A percentile compares a stretch with the other conserved stretches of the same genome.
Evolutionary conservation across 2,113 vertebrate species (phyloP).

Genomic region (Catharus minimus): DNA sequence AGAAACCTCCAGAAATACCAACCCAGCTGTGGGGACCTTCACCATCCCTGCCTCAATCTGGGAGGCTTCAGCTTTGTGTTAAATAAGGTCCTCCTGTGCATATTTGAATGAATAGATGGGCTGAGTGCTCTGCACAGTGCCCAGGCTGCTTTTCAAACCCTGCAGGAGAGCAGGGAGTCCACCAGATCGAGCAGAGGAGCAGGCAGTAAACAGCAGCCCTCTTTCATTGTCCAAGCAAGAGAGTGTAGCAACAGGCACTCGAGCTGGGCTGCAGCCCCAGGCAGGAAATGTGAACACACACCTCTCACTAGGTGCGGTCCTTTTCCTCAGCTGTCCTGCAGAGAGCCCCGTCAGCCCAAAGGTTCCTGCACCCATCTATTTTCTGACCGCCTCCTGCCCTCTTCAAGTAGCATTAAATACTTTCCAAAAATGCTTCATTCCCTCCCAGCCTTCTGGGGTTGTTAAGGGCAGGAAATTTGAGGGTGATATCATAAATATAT

Average conservation of each 20-base stretch:
- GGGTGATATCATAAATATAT: slow-evolving; percentile 56
- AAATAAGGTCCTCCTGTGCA: not conserved
- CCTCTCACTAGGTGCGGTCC: not conserved
- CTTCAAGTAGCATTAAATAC: slow-evolving; percentile 6
- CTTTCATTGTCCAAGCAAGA: not conserved
- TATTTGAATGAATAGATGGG: not conserved
- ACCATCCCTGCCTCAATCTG: not conserved
- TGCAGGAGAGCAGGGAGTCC: not conserved
- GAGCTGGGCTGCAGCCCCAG: not conserved
- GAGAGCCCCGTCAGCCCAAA: not conserved
- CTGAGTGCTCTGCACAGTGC: not conserved
- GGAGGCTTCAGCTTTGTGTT: rapidly evolving
- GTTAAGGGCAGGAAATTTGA: slow-evolving; percentile 53
- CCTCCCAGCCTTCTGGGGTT: slow-evolving; percentile 46
- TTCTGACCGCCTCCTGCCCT: not conserved
- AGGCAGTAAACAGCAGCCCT: not conserved
- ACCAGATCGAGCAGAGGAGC: not conserved
- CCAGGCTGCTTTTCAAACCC: not conserved
- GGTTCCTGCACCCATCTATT: not conserved
- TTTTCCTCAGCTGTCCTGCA: not conserved
- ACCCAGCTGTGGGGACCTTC: not conserved
- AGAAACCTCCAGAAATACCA: not conserved
- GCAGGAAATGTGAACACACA: not conserved
- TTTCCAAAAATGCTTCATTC: slow-evolving; percentile 18
- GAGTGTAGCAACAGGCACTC: not conserved